Conservation (phyloP, 53 echinoderm and acorn worm genomes). For the Actinopyga echinites region DNA sequence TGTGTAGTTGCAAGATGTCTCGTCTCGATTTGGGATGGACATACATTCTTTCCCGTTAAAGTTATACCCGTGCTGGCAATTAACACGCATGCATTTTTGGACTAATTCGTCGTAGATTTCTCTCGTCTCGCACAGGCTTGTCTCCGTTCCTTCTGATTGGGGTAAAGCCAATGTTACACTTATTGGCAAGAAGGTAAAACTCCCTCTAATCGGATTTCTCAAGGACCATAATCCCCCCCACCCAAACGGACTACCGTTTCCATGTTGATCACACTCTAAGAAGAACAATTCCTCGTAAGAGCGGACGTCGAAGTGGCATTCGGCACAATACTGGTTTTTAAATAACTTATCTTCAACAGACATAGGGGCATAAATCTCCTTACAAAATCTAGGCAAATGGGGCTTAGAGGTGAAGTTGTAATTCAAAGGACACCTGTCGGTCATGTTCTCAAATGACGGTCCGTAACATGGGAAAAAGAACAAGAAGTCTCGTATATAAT, state of each 20-base stretch:
- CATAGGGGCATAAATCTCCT: background rate
- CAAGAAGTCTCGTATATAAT: background rate
- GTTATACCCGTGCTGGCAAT: background rate
- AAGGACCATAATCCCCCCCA: too few relatives aligned
- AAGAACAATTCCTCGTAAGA: too few relatives aligned
- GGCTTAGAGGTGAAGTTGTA: background rate
- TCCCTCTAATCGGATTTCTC: too few relatives aligned
- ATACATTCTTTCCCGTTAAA: background rate
- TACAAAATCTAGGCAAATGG: background rate
- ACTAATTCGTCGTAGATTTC: slow-evolving; percentile 10
- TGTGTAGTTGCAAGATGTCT: too few relatives aligned
- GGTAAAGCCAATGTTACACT: too few relatives aligned
- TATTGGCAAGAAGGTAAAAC: too few relatives aligned
- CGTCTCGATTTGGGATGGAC: too few relatives aligned
- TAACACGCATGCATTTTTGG: background rate
- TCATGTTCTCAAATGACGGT: background rate
- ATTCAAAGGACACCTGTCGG: background rate
- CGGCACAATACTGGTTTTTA: background rate
- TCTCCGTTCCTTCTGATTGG: too few relatives aligned
- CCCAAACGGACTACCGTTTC: too few relatives aligned
- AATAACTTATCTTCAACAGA: background rate
- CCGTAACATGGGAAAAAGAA: background rate
- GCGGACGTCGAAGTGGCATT: background rate
- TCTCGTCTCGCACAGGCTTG: background rate
- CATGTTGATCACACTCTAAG: too few relatives aligned